phyloP scores from a whole-genome alignment of 2,113 vertebrate genomes.

The Furnarius figulus region DNA sequence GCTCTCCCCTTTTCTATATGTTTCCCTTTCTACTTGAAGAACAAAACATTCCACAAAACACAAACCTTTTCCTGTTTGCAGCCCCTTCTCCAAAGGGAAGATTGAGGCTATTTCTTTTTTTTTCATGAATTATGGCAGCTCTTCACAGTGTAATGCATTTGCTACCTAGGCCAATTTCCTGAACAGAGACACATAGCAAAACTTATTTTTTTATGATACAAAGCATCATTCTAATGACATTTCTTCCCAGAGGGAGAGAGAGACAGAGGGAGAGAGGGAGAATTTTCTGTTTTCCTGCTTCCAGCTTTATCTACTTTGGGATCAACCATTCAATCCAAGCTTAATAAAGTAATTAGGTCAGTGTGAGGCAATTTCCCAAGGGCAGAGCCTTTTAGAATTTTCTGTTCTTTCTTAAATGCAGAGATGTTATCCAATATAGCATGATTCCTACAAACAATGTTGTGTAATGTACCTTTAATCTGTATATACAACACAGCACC shows the following conservation, averaged over 20 bases:
- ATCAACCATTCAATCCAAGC: conserved; percentile 56
- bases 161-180: not conserved
- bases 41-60: not conserved
- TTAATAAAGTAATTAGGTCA: conserved; percentile 65
- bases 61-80: not conserved
- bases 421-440: not conserved
- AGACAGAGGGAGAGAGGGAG: not conserved
- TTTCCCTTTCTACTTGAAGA: not conserved
- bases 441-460: not conserved
- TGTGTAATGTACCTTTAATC: not conserved
- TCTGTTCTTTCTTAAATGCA: conserved; percentile 39
- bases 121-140: not conserved
- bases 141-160: not conserved
- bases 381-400: conserved; percentile 14
- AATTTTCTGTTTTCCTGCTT: conserved; percentile 43
- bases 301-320: conserved; percentile 49
- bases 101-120: not conserved
- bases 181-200: not conserved
- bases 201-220: not conserved
- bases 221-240: not conserved
- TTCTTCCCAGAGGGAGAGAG: conserved; percentile 7
- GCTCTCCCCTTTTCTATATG: not conserved
- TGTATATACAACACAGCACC: not conserved
- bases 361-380: conserved; percentile 28
- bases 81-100: not conserved